Conservation (phyloP, 2,113 vertebrate species). For the Choloepus hoffmanni region DNA sequence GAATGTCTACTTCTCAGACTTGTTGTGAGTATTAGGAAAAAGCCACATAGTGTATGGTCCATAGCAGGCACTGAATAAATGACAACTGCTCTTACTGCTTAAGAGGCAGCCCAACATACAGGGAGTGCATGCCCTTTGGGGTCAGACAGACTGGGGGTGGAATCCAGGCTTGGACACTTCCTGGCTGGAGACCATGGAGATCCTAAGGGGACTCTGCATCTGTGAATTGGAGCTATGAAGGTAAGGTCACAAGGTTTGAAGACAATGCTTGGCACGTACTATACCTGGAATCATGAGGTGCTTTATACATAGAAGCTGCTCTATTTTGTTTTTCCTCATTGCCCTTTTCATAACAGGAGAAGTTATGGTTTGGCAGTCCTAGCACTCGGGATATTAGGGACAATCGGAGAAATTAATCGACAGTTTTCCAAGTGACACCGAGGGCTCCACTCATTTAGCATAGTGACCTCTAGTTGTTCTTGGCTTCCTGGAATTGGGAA, state of each 20-base stretch:
- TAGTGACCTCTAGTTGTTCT: no score
- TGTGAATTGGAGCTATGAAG: not conserved
- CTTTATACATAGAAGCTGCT: not conserved
- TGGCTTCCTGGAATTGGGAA: not conserved
- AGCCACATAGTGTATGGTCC: not conserved
- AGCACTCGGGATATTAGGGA: not conserved
- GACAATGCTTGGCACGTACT: not conserved
- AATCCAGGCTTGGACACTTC: not conserved
- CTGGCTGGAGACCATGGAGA: not conserved
- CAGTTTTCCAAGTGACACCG: not conserved
- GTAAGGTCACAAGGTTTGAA: not conserved
- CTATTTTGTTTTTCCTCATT: conserved; percentile 46
- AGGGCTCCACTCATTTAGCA: not conserved
- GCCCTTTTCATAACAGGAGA: conserved; percentile 44
- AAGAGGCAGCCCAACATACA: rapidly evolving
- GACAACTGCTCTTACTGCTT: not conserved
- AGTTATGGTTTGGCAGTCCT: not conserved
- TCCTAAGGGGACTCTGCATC: not conserved
- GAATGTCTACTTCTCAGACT: not conserved
- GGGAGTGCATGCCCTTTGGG: not conserved
- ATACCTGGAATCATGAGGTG: not conserved
- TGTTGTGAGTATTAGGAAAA: not conserved
- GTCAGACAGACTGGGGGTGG: not conserved
- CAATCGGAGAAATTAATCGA: not conserved
- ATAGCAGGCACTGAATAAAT: not conserved